Evolutionary conservation across 2,888 invertebrate genomes (phyloP), one percentile per base, ranked within the genome.

Genomic region (Scrobipalpa costella): DNA sequence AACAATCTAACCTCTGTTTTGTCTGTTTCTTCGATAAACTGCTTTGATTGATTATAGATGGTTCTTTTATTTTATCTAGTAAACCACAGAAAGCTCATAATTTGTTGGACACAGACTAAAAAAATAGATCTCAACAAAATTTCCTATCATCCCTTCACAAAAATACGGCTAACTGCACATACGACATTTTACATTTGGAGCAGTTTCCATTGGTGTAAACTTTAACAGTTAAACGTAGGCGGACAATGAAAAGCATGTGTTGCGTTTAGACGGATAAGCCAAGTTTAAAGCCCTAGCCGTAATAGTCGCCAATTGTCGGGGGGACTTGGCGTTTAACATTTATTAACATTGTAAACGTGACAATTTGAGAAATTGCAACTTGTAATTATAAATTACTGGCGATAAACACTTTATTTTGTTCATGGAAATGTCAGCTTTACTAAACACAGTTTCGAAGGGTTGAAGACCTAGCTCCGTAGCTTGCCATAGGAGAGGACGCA

Each of bases 191-290:
- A 59, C 38, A 67, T 34, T 69, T 72, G 50, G 7, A 36, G 47
- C 21, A 15, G 19, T 63, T 44, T 15, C 7, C 21, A 19, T 50
- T 57, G 15, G 64, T 68, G 62, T 68, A 71, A 76, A 77, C 74
- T 76, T 76, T 74, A 75, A 74, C 73, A 69, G 70, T 73, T 72
- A 66, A 73, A 73, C 71, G 76, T 74, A 69, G 74, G 74, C 70
- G 72, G 70, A 75, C 73, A 76, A 75, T 71, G 75, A 68, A 66
- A 69, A 72, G 67, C 76, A 76, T 76, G 73, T 73, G 74, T 76
- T 72, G 69, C 71, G 71, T 73, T 72, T 68, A 66, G 64, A 71
- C 71, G 68, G 72, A 73, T 75, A 73, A 73, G 64, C 68, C 68
- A 69, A 66, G 69, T 71, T 72, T 71, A 67, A 66, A 69, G 68